These are phyloP conservation scores for Pogonocichla stellata DNA, from an alignment of 2,113 vertebrate species.

Conservation along the genomic window DNA sequence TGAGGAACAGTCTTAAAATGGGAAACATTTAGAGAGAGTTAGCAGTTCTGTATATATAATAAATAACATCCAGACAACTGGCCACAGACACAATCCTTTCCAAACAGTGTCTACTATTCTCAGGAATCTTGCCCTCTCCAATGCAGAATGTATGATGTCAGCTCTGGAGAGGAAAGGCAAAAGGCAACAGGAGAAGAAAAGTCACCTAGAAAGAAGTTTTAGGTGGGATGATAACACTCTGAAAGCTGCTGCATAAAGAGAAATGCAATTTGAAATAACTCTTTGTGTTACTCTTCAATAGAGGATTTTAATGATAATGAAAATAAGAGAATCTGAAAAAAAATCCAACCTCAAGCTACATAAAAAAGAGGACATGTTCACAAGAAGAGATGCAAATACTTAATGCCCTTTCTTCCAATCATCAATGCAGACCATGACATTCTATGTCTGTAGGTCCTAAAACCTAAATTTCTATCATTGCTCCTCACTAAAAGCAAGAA, in stretches of 20 bases:
- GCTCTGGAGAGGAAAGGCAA: background rate
- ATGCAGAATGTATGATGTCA: background rate
- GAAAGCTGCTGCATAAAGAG: background rate
- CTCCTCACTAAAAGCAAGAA: background rate
- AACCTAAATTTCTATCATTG: rapidly evolving
- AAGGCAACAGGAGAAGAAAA: background rate
- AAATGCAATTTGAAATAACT: background rate
- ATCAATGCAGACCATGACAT: background rate
- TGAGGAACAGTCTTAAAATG: background rate
- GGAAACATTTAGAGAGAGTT: background rate
- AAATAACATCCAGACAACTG: background rate
- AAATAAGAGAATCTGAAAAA: background rate
- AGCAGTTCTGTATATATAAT: background rate
- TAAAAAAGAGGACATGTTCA: background rate
- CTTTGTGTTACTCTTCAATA: background rate
- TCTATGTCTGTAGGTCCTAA: background rate
- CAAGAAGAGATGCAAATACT: background rate
- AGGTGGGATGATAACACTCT: background rate
- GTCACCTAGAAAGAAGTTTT: background rate
- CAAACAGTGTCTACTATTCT: background rate
- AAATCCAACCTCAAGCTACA: background rate
- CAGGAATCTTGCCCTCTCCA: background rate
- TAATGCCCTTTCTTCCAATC: background rate
- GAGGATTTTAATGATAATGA: background rate
- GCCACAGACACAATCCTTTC: background rate